phyloP scores from a whole-genome alignment of 2,113 vertebrate genomes.

The Archilochus colubris region DNA sequence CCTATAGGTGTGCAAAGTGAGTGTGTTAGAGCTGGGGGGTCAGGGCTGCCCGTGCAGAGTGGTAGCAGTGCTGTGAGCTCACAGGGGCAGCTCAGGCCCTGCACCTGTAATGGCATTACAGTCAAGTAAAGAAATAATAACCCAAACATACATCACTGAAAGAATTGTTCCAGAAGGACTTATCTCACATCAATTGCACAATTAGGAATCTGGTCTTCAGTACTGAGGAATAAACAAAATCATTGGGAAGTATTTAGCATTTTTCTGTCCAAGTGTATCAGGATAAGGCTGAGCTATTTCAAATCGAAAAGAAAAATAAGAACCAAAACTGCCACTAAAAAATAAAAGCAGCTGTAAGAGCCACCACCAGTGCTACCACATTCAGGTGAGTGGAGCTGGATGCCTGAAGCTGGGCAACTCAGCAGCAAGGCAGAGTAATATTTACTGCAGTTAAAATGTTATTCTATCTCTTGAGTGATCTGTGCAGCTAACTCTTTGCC shows the following conservation, averaged over 20 bases:
- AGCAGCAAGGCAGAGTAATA: neutral
- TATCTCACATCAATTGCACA: slow-evolving; percentile 54
- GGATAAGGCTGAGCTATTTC: slow-evolving; percentile 31
- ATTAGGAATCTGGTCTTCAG: slow-evolving; percentile 29
- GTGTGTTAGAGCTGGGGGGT: neutral
- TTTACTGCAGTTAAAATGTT: neutral
- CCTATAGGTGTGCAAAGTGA: neutral
- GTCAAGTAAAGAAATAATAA: neutral
- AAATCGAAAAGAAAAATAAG: neutral
- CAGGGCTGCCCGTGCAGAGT: neutral
- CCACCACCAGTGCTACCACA: neutral
- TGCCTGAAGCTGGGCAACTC: neutral
- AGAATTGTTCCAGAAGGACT: slow-evolving; percentile 62
- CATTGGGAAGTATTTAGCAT: neutral
- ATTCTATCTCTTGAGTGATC: neutral
- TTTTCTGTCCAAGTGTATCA: slow-evolving; percentile 23
- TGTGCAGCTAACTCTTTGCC: neutral
- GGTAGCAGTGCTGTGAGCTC: neutral
- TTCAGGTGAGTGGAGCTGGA: neutral
- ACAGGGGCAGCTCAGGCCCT: neutral
- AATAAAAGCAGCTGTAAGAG: neutral
- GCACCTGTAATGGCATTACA: neutral
- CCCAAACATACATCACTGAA: neutral
- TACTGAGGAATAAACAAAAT: slow-evolving; percentile 5
- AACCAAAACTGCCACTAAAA: neutral